Percentiles rank a stretch among this genome's conserved stretches.
These are phyloP conservation scores for Sericinus montela DNA, from an alignment of 2,888 invertebrate species.

Conservation along the genomic window DNA sequence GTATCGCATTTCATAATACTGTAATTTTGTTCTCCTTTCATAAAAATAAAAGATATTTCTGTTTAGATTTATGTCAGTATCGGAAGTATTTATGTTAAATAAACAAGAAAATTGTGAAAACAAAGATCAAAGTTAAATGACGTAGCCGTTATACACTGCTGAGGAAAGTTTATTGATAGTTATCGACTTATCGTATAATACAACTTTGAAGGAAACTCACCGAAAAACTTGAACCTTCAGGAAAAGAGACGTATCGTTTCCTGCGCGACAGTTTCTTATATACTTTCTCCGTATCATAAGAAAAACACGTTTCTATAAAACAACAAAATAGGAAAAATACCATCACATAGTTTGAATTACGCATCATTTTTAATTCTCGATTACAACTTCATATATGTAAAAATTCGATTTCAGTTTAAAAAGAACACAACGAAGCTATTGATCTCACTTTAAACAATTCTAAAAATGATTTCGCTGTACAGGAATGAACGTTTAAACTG, in stretches of 20 bases:
- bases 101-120: no score
- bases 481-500: slow-evolving; percentile 8
- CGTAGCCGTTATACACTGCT: no score
- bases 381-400: not conserved
- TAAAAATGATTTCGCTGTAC: slow-evolving; percentile 2
- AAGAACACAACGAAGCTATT: not conserved
- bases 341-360: not conserved
- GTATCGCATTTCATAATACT: no score
- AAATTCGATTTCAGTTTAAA: not conserved
- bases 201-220: slow-evolving; percentile 59
- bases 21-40: no score
- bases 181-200: slow-evolving; percentile 4
- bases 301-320: slow-evolving; percentile 26
- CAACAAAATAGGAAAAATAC: slow-evolving; percentile 22
- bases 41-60: no score
- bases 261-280: slow-evolving; percentile 73
- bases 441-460: not conserved
- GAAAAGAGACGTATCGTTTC: slow-evolving; percentile 83
- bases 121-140: no score
- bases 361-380: not conserved
- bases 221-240: slow-evolving; percentile 84
- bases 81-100: no score
- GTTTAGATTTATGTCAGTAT: no score
- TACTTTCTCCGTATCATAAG: slow-evolving; percentile 28
- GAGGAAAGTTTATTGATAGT: not conserved